Conservation (phyloP, 2,888 invertebrate genomes). For the Sminthurides aquaticus region DNA sequence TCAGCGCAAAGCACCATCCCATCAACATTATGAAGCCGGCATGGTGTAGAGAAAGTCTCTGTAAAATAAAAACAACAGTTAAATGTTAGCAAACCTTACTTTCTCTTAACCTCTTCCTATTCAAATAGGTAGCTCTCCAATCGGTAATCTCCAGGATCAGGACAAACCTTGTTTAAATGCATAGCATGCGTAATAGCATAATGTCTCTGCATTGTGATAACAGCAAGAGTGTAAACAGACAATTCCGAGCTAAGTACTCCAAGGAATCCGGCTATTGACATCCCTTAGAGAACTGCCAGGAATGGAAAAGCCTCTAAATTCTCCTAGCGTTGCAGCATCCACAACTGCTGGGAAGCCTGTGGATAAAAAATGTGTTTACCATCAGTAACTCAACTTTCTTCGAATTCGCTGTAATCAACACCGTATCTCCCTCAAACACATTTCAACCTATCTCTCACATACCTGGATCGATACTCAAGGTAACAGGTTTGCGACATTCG, state of each 20-base stretch:
- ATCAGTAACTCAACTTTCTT: too few species aligned
- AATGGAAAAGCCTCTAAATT: slow-evolving; percentile 94
- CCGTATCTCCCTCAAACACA: too few species aligned
- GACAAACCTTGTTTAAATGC: slow-evolving; percentile 72
- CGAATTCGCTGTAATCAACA: too few species aligned
- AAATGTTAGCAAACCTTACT: too few species aligned
- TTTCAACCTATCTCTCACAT: too few species aligned
- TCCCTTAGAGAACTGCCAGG: slow-evolving; percentile 91
- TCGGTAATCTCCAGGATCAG: neutral
- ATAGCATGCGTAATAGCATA: slow-evolving; percentile 97
- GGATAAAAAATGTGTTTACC: too few species aligned
- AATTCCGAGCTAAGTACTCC: slow-evolving; percentile 89
- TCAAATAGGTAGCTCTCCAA: too few species aligned
- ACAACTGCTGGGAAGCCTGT: slow-evolving; percentile 88
- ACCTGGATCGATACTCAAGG: too few species aligned
- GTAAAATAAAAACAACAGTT: slow-evolving; percentile 15
- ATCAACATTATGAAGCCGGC: slow-evolving; percentile 84
- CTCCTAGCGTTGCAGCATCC: slow-evolving; percentile 89
- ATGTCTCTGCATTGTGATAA: slow-evolving; percentile 90
- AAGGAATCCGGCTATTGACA: slow-evolving; percentile 92
- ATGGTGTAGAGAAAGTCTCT: slow-evolving; percentile 72
- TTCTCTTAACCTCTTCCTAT: too few species aligned
- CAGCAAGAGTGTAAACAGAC: slow-evolving; percentile 89
- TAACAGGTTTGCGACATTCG: too few species aligned
- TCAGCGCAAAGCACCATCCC: slow-evolving; percentile 84